Evolutionary conservation across 2,113 vertebrate species (phyloP), one percentile per base, ranked within the genome.

Genomic region (Laticauda colubrina): DNA sequence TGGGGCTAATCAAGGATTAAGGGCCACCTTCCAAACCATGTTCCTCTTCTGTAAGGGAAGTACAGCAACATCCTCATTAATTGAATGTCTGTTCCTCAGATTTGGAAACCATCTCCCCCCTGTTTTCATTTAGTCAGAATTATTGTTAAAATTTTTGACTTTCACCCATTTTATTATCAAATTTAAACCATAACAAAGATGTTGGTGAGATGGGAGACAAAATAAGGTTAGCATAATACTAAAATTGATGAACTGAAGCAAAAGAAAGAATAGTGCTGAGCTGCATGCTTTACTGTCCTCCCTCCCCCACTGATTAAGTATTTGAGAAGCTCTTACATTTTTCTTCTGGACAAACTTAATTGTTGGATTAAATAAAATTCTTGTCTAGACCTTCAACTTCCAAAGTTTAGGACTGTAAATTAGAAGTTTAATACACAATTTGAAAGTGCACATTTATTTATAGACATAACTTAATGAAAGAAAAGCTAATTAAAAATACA

Each of bases 391-490:
- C 48, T 88, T n/a, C 15, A 20, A 21, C 14, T 29, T 88, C 53
- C 53, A 34, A 88, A 20, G 53, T 88, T 88, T 51, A 54, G 24
- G 51, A 20, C 29, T 88, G 15, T 29, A 54, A 54, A 18, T 20
- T 55, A n/a, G 51, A 88, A 51, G 12, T 54, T 54, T 55, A 54
- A 88, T 55, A 54, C 24, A n/a, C 51, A 55, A 26, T 54, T 54
- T 88, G 51, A 88, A 88, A n/a, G 51, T 88, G n/a, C 87, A 55
- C 87, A 88, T 88, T 54, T n/a, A 54, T 88, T 88, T 88, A 26
- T 48, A 88, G 86, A 29, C 48, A 54, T n/a, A 88, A 54, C 8
- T 51, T 88, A 51, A 88, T 88, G 85, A 51, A 48, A 87, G 48
- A 87, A 26, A 87, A 53, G 43, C 85, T 51, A 88, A 88, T 89